Evolutionary conservation across 2,113 vertebrate species (phyloP).

Genomic region (Ia io): DNA sequence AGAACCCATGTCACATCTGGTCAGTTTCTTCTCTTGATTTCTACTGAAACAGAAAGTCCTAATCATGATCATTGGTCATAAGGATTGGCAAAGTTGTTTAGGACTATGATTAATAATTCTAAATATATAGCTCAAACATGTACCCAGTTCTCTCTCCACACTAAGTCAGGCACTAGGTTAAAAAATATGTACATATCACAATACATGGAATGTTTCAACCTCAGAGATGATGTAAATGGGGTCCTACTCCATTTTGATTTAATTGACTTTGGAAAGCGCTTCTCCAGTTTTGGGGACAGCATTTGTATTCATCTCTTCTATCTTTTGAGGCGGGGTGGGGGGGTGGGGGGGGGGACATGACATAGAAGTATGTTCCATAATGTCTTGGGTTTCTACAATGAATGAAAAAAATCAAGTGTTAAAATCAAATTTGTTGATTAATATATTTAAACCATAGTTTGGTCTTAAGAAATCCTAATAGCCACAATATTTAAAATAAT

Average conservation of each 20-base stretch:
- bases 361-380: background rate
- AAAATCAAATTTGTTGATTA: background rate
- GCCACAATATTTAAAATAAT: background rate
- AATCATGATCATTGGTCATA: background rate
- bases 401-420: background rate
- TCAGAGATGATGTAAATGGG: background rate
- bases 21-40: background rate
- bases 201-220: background rate
- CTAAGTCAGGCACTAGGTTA: background rate
- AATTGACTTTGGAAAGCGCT: background rate
- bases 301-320: background rate
- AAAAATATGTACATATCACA: background rate
- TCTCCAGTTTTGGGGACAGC: background rate
- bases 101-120: background rate
- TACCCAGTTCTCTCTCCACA: background rate
- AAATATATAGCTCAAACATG: background rate
- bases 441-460: background rate
- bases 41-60: background rate
- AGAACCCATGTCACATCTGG: rapidly evolving
- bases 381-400: background rate
- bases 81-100: background rate
- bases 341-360: background rate
- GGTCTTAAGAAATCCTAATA: background rate
- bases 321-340: background rate
- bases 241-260: background rate